Conservation (phyloP, 2,797 vertebrate genomes). For the Peromyscus eremicus region DNA sequence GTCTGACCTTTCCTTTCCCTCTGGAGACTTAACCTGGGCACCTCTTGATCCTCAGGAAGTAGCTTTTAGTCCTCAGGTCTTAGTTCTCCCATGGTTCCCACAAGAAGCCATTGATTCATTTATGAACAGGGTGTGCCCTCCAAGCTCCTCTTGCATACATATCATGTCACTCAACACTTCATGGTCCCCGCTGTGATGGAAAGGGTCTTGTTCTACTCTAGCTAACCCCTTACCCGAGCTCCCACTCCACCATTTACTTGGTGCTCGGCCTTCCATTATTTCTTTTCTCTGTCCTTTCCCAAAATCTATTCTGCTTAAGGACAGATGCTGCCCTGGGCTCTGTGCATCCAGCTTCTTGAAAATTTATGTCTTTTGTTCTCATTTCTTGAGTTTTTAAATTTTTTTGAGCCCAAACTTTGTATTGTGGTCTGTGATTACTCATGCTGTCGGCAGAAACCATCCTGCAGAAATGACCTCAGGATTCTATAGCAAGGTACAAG, state of each 20-base stretch:
- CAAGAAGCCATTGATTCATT: background rate
- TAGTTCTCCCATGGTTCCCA: background rate
- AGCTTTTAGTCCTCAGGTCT: background rate
- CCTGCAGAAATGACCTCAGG: background rate
- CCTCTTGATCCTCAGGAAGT: background rate
- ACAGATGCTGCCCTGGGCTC: background rate
- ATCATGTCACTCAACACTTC: too few relatives aligned
- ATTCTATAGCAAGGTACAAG: too few relatives aligned
- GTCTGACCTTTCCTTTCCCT: too few relatives aligned
- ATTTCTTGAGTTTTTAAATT: background rate
- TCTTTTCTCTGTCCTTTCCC: background rate
- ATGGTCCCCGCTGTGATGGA: background rate
- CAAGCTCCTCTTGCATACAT: too few relatives aligned
- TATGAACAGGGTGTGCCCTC: background rate
- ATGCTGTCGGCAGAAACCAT: background rate
- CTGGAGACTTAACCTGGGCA: accelerated
- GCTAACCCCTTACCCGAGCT: background rate
- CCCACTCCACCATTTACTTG: background rate
- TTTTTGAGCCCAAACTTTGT: too few relatives aligned
- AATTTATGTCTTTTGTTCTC: background rate
- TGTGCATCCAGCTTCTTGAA: background rate
- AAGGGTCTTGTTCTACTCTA: background rate
- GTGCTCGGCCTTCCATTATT: background rate
- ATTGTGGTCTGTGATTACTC: background rate
- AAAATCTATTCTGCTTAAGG: background rate